phyloP scores from a whole-genome alignment of 2,113 vertebrate genomes.

The Apeltes quadracus region DNA sequence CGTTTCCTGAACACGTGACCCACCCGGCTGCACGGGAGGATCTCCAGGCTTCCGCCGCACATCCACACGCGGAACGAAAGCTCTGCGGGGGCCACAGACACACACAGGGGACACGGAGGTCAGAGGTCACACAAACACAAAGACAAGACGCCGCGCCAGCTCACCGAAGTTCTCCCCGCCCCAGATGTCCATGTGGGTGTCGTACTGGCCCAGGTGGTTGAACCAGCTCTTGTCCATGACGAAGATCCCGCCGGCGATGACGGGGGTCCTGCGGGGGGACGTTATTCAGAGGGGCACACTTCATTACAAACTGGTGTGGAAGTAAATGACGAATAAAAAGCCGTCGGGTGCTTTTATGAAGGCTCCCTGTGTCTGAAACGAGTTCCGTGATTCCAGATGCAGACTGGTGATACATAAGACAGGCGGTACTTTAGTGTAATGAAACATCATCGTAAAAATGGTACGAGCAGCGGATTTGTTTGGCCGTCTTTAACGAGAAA shows the following conservation, averaged over 20 bases:
- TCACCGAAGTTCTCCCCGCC: conserved; percentile 99
- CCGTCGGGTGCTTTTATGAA: not conserved
- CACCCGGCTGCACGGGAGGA: conserved; percentile 96
- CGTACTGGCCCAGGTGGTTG: conserved; percentile 97
- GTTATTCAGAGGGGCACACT: not conserved
- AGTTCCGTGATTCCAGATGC: not conserved
- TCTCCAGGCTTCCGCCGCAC: conserved; percentile 98
- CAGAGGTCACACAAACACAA: not conserved
- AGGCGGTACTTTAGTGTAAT: not conserved
- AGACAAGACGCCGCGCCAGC: conserved; percentile 34
- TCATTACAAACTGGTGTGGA: too few relatives aligned
- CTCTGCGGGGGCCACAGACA: conserved; percentile 78
- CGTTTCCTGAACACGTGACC: conserved; percentile 98
- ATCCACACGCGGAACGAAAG: conserved; percentile 99
- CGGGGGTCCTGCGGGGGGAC: conserved; percentile 87
- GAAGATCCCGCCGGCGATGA: conserved; percentile 98
- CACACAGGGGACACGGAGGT: not conserved
- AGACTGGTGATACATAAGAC: not conserved
- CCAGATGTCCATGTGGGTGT: conserved; percentile 99
- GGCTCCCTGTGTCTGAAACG: not conserved
- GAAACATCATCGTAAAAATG: not conserved
- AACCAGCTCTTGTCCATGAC: conserved; percentile 98
- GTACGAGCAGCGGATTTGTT: not conserved
- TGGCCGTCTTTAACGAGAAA: not conserved
- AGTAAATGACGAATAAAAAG: not conserved